These are phyloP conservation scores for Amphipyra tragopoginis DNA, from an alignment of 2,888 invertebrate species.

Conservation along the genomic window DNA sequence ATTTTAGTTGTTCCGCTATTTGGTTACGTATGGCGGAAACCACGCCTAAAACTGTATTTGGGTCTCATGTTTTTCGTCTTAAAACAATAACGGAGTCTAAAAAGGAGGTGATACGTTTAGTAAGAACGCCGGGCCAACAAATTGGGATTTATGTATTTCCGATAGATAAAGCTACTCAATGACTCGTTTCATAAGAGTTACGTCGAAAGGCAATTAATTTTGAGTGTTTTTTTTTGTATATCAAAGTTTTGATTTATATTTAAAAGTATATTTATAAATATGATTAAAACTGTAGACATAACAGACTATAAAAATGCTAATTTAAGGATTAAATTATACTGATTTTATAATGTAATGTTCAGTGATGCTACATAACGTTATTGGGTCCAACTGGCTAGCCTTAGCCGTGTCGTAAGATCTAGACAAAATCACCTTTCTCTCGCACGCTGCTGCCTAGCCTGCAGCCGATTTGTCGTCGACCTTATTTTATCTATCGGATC, in stretches of 20 bases:
- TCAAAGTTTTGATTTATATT: too few relatives aligned
- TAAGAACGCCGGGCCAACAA: too few relatives aligned
- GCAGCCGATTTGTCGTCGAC: slow-evolving; percentile 43
- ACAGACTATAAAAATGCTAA: not conserved
- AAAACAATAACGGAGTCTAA: not conserved
- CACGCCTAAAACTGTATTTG: not conserved
- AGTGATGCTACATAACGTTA: slow-evolving; percentile 29
- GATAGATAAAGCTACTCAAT: too few relatives aligned
- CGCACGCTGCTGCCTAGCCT: slow-evolving; percentile 24
- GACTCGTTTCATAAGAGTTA: too few relatives aligned
- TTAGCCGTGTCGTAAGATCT: slow-evolving; percentile 63
- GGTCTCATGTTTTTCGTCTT: not conserved
- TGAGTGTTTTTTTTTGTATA: too few relatives aligned
- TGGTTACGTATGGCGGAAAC: too few relatives aligned
- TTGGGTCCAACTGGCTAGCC: slow-evolving; percentile 26
- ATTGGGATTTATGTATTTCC: too few relatives aligned
- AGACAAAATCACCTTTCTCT: slow-evolving; percentile 73
- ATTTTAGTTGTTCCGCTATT: not conserved
- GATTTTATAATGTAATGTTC: slow-evolving; percentile 12
- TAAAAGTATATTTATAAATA: too few relatives aligned
- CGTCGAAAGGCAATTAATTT: too few relatives aligned
- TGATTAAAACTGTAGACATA: too few relatives aligned
- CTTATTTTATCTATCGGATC: slow-evolving; percentile 6
- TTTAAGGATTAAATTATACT: not conserved
- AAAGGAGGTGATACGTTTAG: too few relatives aligned